Conservation (phyloP, 2,797 vertebrate genomes). For the Brachymystax lenok region DNA sequence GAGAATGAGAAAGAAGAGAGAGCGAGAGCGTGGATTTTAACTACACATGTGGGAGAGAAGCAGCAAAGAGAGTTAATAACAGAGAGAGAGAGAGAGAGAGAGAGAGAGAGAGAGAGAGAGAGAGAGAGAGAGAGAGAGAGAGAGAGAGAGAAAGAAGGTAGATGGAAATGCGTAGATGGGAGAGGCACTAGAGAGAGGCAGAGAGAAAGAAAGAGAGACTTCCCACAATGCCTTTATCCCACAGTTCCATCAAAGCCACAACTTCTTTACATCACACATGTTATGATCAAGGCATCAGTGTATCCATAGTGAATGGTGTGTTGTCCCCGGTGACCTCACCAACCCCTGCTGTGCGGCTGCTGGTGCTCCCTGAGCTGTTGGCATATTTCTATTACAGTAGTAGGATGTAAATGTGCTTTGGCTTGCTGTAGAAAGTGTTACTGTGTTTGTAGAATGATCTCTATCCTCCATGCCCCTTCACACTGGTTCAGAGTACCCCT, state of each 20-base stretch:
- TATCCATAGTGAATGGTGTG: not conserved
- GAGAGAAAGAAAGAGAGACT: too few species aligned
- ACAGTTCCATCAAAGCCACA: too few species aligned
- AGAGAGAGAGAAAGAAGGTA: constrained; percentile 1
- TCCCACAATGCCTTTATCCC: too few species aligned
- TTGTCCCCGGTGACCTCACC: not conserved
- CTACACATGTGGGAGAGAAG: not conserved
- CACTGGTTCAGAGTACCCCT: too few species aligned
- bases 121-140: not conserved
- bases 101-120: not conserved
- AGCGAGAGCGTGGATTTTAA: not conserved
- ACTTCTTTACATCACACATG: not conserved
- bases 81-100: not conserved
- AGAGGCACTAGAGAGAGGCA: not conserved
- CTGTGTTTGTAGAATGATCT: too few species aligned
- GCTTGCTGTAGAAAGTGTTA: too few species aligned
- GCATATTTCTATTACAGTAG: too few species aligned
- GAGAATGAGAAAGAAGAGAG: not conserved
- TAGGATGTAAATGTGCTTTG: too few species aligned
- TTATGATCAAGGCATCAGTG: not conserved
- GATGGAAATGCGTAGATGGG: not conserved
- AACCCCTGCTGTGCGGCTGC: constrained; percentile 28
- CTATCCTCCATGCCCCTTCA: too few species aligned
- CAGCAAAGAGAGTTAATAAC: constrained; percentile 6
- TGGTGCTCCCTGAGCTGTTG: constrained; percentile 35